These are phyloP conservation scores for Melipona bicolor DNA, from an alignment of 2,888 invertebrate genomes.

Conservation along the genomic window DNA sequence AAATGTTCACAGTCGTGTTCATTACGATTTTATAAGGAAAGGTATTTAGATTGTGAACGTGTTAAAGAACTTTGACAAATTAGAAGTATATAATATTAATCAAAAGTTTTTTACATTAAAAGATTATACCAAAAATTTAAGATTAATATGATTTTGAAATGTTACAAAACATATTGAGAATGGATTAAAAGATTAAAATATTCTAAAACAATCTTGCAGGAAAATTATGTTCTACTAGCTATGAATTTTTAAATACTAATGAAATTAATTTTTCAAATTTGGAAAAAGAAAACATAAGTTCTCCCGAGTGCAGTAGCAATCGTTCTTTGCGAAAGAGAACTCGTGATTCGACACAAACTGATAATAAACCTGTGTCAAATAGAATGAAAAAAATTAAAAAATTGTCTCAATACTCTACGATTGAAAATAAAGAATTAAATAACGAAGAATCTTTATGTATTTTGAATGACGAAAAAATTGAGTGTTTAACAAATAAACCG, in stretches of 20 bases:
- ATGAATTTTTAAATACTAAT: conserved; percentile 15
- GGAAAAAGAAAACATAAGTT: conserved; percentile 61
- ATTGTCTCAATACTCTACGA: not conserved
- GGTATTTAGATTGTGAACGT: conserved; percentile 1
- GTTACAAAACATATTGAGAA: not conserved
- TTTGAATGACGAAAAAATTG: conserved; percentile 12
- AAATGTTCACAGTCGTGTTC: not conserved
- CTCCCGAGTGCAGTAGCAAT: conserved; percentile 23
- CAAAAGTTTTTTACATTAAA: not conserved
- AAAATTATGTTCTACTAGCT: not conserved
- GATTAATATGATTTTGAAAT: not conserved
- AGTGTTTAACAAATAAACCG: conserved; percentile 9
- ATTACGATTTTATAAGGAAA: not conserved
- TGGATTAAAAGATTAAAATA: not conserved
- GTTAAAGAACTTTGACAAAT: not conserved
- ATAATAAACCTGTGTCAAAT: conserved; percentile 21
- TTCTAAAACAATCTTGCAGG: conserved; percentile 46
- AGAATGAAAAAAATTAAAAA: conserved; percentile 38
- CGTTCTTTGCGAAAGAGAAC: conserved; percentile 49
- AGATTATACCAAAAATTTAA: not conserved
- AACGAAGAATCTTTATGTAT: conserved; percentile 24
- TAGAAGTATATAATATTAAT: not conserved
- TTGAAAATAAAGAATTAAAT: conserved; percentile 41
- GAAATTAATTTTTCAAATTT: not conserved
- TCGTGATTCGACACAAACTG: conserved; percentile 40